A percentile compares a stretch with the other conserved stretches of the same genome.
These are phyloP conservation scores for Sebastes elongatus DNA, from an alignment of 2,797 vertebrate genomes.

Conservation along the genomic window DNA sequence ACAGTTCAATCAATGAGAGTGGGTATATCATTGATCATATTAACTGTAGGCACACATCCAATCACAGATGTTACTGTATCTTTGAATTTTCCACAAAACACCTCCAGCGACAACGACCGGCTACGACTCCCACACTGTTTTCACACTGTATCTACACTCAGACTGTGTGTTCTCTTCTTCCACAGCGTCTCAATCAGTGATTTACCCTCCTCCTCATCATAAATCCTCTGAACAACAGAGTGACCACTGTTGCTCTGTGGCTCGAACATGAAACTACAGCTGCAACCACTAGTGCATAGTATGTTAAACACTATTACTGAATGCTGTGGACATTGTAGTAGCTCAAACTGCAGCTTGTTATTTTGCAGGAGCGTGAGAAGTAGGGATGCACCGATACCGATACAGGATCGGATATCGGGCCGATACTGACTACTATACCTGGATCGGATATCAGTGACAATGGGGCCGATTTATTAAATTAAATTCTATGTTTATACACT, in stretches of 20 bases:
- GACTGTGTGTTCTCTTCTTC: neutral
- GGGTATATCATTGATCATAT: neutral
- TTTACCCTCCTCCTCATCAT: neutral
- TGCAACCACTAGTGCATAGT: neutral
- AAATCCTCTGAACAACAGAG: neutral
- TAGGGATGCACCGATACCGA: too few relatives aligned
- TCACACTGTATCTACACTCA: neutral
- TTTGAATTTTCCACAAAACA: conserved; percentile 1
- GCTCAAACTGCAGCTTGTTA: neutral
- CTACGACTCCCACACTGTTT: neutral
- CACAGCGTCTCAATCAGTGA: neutral
- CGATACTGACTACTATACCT: too few relatives aligned
- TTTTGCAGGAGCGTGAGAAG: neutral
- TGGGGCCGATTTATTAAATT: too few relatives aligned
- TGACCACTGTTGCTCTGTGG: neutral
- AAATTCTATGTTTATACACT: rapidly evolving
- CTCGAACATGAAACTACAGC: neutral
- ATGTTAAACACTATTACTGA: neutral
- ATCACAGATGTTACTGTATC: neutral
- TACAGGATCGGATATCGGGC: too few relatives aligned
- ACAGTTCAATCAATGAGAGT: neutral
- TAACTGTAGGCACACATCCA: neutral
- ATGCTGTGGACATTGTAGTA: neutral
- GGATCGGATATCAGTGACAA: too few relatives aligned
- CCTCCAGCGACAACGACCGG: neutral